Conservation (phyloP, 2,113 vertebrate genomes). For the Apodemus speciosus region DNA sequence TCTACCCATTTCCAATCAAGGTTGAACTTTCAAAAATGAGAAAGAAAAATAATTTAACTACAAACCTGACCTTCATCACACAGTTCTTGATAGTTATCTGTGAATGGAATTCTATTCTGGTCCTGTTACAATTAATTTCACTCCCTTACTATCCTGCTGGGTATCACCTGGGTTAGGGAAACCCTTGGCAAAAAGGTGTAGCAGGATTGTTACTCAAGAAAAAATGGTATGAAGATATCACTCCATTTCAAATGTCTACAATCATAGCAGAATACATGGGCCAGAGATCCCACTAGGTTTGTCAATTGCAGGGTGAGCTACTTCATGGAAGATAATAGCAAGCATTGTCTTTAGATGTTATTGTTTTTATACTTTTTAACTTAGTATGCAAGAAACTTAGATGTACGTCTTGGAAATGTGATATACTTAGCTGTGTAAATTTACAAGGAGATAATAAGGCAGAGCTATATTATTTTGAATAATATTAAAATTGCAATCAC, state of each 20-base stretch:
- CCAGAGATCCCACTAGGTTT: not conserved
- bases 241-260: not conserved
- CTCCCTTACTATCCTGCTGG: not conserved
- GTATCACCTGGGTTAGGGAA: not conserved
- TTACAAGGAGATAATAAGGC: not conserved
- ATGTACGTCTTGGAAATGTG: too few relatives aligned
- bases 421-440: not conserved
- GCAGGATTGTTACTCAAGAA: not conserved
- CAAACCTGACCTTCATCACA: not conserved
- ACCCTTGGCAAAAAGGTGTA: rapidly evolving
- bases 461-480: not conserved
- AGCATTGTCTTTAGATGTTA: too few relatives aligned
- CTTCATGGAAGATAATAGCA: not conserved
- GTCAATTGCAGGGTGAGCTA: not conserved
- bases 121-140: not conserved
- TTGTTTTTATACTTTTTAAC: not conserved
- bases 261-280: not conserved
- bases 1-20: not conserved
- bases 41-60: not conserved
- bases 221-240: not conserved
- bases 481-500: not conserved
- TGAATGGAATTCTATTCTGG: not conserved
- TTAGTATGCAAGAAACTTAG: not conserved
- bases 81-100: not conserved
- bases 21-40: not conserved